These are phyloP conservation scores for Oryzias celebensis DNA, from an alignment of 2,113 vertebrate species.

Conservation along the genomic window DNA sequence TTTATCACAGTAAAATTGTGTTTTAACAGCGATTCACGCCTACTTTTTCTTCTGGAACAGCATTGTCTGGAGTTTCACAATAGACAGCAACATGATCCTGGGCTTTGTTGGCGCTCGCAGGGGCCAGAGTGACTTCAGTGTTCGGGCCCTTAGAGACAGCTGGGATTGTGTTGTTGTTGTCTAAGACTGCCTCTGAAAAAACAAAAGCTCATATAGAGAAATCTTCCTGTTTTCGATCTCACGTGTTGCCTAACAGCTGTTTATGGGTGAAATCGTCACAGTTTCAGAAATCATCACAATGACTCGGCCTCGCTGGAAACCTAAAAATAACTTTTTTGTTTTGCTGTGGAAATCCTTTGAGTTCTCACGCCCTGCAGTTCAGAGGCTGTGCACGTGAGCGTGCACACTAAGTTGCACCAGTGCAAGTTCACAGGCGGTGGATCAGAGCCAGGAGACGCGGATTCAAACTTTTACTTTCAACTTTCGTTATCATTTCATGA, in stretches of 20 bases:
- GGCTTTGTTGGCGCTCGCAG: constrained; percentile 46
- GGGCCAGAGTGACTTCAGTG: constrained; percentile 44
- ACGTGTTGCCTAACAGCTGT: too few species aligned
- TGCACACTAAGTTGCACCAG: neutral
- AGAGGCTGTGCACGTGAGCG: neutral
- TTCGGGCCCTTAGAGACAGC: constrained; percentile 25
- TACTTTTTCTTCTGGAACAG: constrained; percentile 63
- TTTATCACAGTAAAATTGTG: constrained; percentile 40
- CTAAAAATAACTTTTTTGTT: constrained; percentile 2
- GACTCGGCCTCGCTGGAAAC: neutral
- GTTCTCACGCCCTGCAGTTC: constrained; percentile 12
- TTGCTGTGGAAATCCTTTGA: neutral
- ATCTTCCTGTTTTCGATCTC: too few species aligned
- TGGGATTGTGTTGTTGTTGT: constrained; percentile 45
- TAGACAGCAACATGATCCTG: constrained; percentile 33
- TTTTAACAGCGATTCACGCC: constrained; percentile 52
- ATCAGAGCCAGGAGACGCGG: constrained; percentile 10
- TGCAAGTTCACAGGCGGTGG: constrained; percentile 16
- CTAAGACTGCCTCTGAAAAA: constrained; percentile 7
- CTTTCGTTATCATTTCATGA: too few species aligned
- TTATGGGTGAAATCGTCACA: too few species aligned
- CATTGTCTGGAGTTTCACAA: constrained; percentile 57
- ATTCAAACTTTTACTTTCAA: too few species aligned
- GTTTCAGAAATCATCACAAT: neutral
- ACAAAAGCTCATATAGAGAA: too few species aligned